phyloP scores from a whole-genome alignment of 1,140 invertebrate species.

The Cylas formicarius region DNA sequence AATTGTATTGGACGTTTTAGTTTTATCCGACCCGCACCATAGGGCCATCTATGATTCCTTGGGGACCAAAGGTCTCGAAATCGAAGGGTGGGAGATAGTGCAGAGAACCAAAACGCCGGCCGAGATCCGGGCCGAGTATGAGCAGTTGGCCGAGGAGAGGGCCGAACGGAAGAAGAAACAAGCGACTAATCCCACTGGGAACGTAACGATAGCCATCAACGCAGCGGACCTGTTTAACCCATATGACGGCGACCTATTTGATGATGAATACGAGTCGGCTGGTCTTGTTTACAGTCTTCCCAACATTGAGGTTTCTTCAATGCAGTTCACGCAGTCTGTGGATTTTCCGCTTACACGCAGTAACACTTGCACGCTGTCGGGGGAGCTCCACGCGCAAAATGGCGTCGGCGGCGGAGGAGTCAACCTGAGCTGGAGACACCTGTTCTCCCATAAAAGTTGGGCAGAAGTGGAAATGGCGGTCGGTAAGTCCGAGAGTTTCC shows the following conservation, averaged over 20 bases:
- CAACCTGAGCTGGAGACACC: conserved; percentile 62
- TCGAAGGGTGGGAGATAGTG: conserved; percentile 88
- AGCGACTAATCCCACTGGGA: conserved; percentile 84
- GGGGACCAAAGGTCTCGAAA: conserved; percentile 73
- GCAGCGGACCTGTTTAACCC: conserved; percentile 86
- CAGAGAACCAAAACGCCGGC: conserved; percentile 82
- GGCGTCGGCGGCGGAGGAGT: conserved; percentile 73
- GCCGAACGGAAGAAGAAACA: conserved; percentile 80
- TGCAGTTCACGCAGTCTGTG: conserved; percentile 87
- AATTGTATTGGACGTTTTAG: conserved; percentile 40
- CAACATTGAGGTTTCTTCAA: conserved; percentile 79
- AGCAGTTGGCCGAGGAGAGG: conserved; percentile 67
- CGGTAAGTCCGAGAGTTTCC: conserved; percentile 42
- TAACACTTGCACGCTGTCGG: conserved; percentile 74
- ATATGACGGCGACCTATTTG: conserved; percentile 55
- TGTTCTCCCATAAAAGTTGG: conserved; percentile 78
- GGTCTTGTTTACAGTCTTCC: too few relatives aligned
- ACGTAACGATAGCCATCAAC: conserved; percentile 81
- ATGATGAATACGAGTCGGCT: conserved; percentile 36
- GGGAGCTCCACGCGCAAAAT: conserved; percentile 77
- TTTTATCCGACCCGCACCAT: conserved; percentile 68
- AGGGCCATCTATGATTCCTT: conserved; percentile 75
- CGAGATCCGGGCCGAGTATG: conserved; percentile 92
- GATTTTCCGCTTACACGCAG: conserved; percentile 82
- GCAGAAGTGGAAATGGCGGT: conserved; percentile 70